phyloP scores from a whole-genome alignment of 2,113 vertebrate genomes.

The Podiceps cristatus region DNA sequence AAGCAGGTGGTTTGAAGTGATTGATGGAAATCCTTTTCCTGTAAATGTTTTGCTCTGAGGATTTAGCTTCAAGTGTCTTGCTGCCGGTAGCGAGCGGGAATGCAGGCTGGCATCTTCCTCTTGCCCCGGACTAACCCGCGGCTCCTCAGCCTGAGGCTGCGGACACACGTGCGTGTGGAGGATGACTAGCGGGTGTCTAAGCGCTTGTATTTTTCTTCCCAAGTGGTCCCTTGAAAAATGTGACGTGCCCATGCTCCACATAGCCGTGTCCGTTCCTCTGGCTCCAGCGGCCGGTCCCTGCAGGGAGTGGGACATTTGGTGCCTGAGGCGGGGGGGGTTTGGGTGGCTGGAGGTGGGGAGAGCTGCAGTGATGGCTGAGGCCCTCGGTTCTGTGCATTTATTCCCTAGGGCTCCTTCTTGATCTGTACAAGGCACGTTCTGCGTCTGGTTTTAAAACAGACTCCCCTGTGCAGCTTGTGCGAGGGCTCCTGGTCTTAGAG shows the following conservation, averaged over 20 bases:
- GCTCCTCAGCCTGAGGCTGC: background rate
- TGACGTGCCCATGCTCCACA: accelerated
- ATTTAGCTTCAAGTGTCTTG: background rate
- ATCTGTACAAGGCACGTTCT: background rate
- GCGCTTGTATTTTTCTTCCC: background rate
- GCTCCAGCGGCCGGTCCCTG: background rate
- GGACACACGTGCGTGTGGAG: accelerated
- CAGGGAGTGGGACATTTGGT: background rate
- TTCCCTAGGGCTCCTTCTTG: background rate
- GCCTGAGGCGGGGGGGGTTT: accelerated
- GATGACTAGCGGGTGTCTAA: background rate
- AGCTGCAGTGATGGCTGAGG: background rate
- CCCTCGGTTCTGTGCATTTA: background rate
- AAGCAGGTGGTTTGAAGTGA: background rate
- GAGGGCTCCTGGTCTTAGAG: background rate
- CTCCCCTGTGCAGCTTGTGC: accelerated
- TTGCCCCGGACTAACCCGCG: accelerated
- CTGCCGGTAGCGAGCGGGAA: background rate
- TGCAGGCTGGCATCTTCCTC: background rate
- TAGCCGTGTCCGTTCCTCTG: accelerated
- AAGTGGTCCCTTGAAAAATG: background rate
- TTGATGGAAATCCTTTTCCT: slow-evolving; percentile 4
- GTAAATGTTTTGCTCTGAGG: background rate
- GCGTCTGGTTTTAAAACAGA: background rate
- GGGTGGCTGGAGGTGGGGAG: background rate